Evolutionary conservation across 1,140 invertebrate genomes (phyloP), one percentile per base, ranked within the genome.

Genomic region (Calosoma granatense): DNA sequence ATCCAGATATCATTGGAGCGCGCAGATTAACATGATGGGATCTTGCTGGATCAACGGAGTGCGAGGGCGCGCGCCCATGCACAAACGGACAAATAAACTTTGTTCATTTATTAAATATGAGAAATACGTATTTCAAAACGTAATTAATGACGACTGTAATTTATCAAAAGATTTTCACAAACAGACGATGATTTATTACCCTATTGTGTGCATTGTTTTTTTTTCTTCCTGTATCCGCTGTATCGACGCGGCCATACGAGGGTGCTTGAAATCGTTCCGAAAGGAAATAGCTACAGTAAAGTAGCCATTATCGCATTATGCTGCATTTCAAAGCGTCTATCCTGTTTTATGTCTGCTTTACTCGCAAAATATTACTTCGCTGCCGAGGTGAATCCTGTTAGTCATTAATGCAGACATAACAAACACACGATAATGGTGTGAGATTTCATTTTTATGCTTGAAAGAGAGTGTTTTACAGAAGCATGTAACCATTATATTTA

Each of bases 101-200:
- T 47, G 41, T 47, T 47, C 41, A 47, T 47, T 47, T 47, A 47
- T 47, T 47, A 47, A 47, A 47, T 47, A 12, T 47, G 41, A 47
- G 41, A 47, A 47, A 11, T 47, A 11, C 41, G 41, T 47, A 47
- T 47, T 47, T 47, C 41, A 47, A 47, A 47, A 9, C 41, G 41
- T 47, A 47, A 47, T 47, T 47, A 47, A 47, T 47, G 41, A 47
- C 17, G 41, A 47, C 9, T 47, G 41, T 47, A 47, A 47, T 47
- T 47, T 47, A 47, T 47, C 41, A 47, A 47, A 47, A 47, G 41
- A 47, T 47, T 47, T 47, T 47, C 41, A 47, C 41, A 9, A 47
- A 47, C 41, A 47, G 41, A 47, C 41, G 41, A 11, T 47, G 41
- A 47, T 47, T 47, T 47, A 47, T 47, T 47, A 17, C 17, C 41